Evolutionary conservation across 2,888 invertebrate genomes (phyloP), one percentile per base, ranked within the genome.

Genomic region (Mimas tiliae): DNA sequence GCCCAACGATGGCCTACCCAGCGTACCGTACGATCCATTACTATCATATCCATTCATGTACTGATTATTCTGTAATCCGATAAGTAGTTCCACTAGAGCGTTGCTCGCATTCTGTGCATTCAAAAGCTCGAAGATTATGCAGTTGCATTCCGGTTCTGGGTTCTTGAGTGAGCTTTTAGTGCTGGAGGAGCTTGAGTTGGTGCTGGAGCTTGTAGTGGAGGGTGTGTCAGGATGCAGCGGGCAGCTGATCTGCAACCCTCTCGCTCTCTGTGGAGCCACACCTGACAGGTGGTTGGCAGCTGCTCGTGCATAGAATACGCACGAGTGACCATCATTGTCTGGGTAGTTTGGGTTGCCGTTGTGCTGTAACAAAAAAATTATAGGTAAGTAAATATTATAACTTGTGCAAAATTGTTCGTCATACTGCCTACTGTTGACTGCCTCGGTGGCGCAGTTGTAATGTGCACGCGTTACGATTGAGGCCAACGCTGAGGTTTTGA

Each of bases 311-410:
- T 94, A 93, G 86, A 94, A 93, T 67, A 94, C 89, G 81, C 94
- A 94, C 1, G 91, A 88, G 81, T 94, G 93, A 0, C 93, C 93
- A 82, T 94, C 94, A 6, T 86, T 84, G 82, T 99, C 99, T 62
- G 98, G 95, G 80, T 96, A 96, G 84, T 97, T 97, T 0, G 98
- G 97, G 90, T 98, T 98, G 70, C 98, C 99, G 86, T 98, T 98
- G 90, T 99, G 97, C 99, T 99, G 94, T 0, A 76, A 55, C 27
- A 27, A 27, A 27, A 1, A 27, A 27, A n/a, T n/a, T 27, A 75
- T 12, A 62, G 55, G 16, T 14, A 14, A 14, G 27, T 27, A 27
- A 4, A 27, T 3, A 27, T 27, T 27, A 27, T 27, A 27, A 27
- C 27, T 27, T 27, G 27, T 27, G 27, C 4, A 4, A 27, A 27